A percentile compares a stretch with the other conserved stretches of the same genome.
These are phyloP conservation scores for Mustelus asterias DNA, from an alignment of 2,113 vertebrate genomes.

Conservation along the genomic window DNA sequence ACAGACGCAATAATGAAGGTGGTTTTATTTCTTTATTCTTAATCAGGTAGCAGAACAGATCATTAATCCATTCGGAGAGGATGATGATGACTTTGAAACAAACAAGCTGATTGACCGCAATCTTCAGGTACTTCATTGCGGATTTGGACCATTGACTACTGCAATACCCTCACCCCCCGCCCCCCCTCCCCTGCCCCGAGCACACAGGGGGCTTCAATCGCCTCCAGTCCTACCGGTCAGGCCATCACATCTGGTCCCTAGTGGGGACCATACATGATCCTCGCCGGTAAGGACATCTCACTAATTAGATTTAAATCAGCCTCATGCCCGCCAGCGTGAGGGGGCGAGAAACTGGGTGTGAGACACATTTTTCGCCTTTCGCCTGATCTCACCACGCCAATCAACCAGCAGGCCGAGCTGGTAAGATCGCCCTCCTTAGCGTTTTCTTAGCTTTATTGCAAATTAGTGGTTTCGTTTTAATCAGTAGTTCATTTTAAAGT, in stretches of 20 bases:
- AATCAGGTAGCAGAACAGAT: slow-evolving; percentile 77
- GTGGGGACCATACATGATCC: too few relatives aligned
- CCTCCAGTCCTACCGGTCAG: too few relatives aligned
- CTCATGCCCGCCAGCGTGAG: too few relatives aligned
- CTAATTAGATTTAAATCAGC: too few relatives aligned
- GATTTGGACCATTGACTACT: background rate
- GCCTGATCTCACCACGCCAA: too few relatives aligned
- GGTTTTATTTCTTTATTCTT: background rate
- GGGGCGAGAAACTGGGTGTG: too few relatives aligned
- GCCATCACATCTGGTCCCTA: too few relatives aligned
- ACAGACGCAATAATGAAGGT: background rate
- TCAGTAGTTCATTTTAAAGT: background rate
- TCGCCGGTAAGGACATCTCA: too few relatives aligned
- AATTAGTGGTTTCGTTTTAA: background rate
- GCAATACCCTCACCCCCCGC: background rate
- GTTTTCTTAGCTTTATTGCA: background rate
- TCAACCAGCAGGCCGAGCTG: background rate
- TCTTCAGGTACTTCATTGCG: slow-evolving; percentile 60
- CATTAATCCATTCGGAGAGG: slow-evolving; percentile 84
- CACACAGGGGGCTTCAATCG: too few relatives aligned
- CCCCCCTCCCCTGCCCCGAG: too few relatives aligned
- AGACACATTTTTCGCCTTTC: too few relatives aligned
- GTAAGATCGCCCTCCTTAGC: background rate
- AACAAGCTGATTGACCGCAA: slow-evolving; percentile 83
- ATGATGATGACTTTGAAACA: slow-evolving; percentile 84